Base-by-base conservation (phyloP, 2,113 vertebrate species). In the Paracanthobrama guichenoti region DNA sequence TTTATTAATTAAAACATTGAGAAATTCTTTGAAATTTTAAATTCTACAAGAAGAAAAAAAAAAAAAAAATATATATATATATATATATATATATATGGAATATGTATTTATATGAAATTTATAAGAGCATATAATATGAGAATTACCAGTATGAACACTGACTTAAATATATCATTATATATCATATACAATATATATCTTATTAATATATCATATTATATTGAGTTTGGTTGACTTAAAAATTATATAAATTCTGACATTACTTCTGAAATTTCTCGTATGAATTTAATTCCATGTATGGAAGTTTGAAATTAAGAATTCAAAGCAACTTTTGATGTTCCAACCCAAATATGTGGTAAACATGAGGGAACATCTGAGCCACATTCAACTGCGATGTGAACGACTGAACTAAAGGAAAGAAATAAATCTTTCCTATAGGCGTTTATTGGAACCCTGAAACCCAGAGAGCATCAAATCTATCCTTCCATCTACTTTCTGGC, bases 401-500 rank as follows among this genome's bases (percentile, higher is more conserved):
- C 6, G 7, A 20, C 1, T 67, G 28, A 67, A 4, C 64, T 67
- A 10, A 35, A 35, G 28, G 8, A 66, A 66, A 66, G 26, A 66
- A 7, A 13, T 16, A 66, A 31, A 48, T 26, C 0, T 24, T 73
- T 73, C 39, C 42, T 24, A 4, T n/a, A 4, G 7, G 46, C 8
- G 8, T 39, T 69, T 4, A 69, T 69, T 22, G 9, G 73, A 55
- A 76, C 12, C 74, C 28, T 28, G 8, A 18, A 11, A 64, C 24
- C 3, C 59, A 64, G 14, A 48, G 24, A 48, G 42, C 9, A 60
- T 44, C 24, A 79, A 11, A 64, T 13, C 24, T 35, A 5, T 35
- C 16, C 60, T 31, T 78, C 53, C 66, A 42, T 82, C 13, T 72
- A 69, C 31, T 57, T 26, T 42, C 13, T 82, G 80, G 28, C 80